Conservation (phyloP, 1,140 invertebrate genomes). For the Diorhabda elongata region DNA sequence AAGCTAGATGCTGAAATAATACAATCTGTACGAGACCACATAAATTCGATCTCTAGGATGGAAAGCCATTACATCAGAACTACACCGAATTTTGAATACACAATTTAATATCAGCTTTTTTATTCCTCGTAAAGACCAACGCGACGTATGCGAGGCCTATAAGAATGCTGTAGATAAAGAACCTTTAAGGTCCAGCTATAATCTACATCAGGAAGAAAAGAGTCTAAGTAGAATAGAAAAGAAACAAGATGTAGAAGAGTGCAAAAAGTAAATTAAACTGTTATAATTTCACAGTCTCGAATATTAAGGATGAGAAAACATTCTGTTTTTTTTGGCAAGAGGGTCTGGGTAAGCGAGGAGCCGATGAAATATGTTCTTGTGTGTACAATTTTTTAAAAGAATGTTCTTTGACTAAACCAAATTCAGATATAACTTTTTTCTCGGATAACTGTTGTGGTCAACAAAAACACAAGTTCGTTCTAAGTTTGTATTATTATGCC, state of each 20-base stretch:
- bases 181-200: constrained; percentile 11
- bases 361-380: constrained; percentile 46
- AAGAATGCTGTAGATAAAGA: constrained; percentile 29
- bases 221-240: constrained; percentile 29
- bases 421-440: constrained; percentile 37
- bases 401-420: constrained; percentile 9
- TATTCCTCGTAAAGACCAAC: constrained; percentile 47
- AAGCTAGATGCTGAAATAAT: too few relatives aligned
- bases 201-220: constrained; percentile 38
- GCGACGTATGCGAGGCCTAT: constrained; percentile 43
- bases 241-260: constrained; percentile 29
- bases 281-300: constrained; percentile 48
- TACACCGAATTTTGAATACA: constrained; percentile 15
- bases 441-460: constrained; percentile 46
- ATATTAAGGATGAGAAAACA: constrained; percentile 28
- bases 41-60: constrained; percentile 34
- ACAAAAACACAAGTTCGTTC: constrained; percentile 40
- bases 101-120: constrained; percentile 43
- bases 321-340: constrained; percentile 49
- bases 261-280: constrained; percentile 40
- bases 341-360: constrained; percentile 45
- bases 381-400: constrained; percentile 18
- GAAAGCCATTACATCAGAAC: constrained; percentile 41
- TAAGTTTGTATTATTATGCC: constrained; percentile 33
- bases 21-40: too few relatives aligned